Evolutionary conservation across 2,888 invertebrate species (phyloP), one percentile per base, ranked within the genome.

Genomic region (Drosophila cracens): DNA sequence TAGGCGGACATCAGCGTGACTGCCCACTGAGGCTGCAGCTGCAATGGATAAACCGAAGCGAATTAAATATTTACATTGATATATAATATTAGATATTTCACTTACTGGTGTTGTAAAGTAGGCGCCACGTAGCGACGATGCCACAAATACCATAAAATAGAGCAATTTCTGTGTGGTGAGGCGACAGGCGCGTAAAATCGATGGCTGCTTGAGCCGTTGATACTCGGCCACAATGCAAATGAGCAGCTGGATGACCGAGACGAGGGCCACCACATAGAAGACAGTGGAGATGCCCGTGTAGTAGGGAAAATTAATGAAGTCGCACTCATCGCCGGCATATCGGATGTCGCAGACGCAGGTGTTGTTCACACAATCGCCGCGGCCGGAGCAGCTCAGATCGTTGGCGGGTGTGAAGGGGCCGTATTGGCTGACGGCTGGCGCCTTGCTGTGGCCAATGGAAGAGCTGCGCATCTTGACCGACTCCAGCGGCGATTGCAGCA

Each of bases 331-430:
- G 13, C 98, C 98, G 71, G 97, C 95, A 93, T 96, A 98, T 64
- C 96, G 95, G 86, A 98, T 98, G 94, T 98, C 97, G 93, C 98
- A 98, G 83, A 97, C 94, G 92, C 98, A 98, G 63, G 97, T 97
- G 79, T 98, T 98, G 93, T 98, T 97, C 92, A 97, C 95, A 93
- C 98, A 98, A 94, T 98, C 98, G 27, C 98, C 98, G 76, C 97
- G 96, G 75, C 97, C 97, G 90, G 97, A 97, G 94, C 98, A 98
- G 74, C 93, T 92, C 70, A 92, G 91, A 77, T 90, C 88, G 72
- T 81, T 86, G 67, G 90, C 90, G 40, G 79, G 79, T 27, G 82
- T 77, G 11, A 89, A 76, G 65, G 82, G 75, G 10, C 89, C 89
- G 16, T 80, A 85, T 40, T 79, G 57, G 53, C 82, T 74, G 18